A percentile compares a stretch with the other conserved stretches of the same genome.
These are phyloP conservation scores for Drosophila niveifrons DNA, from an alignment of 2,888 invertebrate species.

Conservation along the genomic window DNA sequence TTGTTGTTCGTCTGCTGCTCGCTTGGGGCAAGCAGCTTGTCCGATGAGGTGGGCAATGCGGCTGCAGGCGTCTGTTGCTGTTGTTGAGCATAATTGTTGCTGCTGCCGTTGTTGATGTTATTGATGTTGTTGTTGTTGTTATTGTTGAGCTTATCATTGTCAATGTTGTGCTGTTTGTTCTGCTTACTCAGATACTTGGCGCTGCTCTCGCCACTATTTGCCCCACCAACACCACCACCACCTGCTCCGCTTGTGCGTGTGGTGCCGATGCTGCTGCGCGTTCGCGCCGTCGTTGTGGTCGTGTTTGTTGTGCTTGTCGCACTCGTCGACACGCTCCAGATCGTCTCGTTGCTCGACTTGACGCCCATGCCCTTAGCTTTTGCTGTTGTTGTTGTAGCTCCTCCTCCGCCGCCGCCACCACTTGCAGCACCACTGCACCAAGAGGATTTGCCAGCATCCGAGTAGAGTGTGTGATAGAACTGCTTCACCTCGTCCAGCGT, in stretches of 20 bases:
- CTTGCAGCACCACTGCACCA: conserved; percentile 30
- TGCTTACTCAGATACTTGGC: conserved; percentile 73
- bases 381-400: not conserved
- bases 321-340: conserved; percentile 80
- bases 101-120: conserved; percentile 44
- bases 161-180: conserved; percentile 69
- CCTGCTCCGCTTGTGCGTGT: conserved; percentile 32
- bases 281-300: conserved; percentile 73
- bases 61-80: conserved; percentile 24
- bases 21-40: conserved; percentile 21
- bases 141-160: conserved; percentile 70
- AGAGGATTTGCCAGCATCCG: conserved; percentile 82
- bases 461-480: conserved; percentile 93
- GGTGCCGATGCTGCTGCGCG: conserved; percentile 68
- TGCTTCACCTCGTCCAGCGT: conserved; percentile 93
- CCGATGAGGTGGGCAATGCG: conserved; percentile 6
- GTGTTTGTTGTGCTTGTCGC: conserved; percentile 68
- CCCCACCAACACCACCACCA: conserved; percentile 24
- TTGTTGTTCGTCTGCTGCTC: conserved; percentile 67
- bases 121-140: conserved; percentile 67
- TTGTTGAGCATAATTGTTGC: conserved; percentile 41
- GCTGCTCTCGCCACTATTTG: conserved; percentile 35
- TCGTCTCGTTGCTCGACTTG: conserved; percentile 83
- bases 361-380: conserved; percentile 59
- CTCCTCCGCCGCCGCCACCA: not conserved